Base-by-base conservation (phyloP, 2,113 vertebrate species). In the Uria aalge region DNA sequence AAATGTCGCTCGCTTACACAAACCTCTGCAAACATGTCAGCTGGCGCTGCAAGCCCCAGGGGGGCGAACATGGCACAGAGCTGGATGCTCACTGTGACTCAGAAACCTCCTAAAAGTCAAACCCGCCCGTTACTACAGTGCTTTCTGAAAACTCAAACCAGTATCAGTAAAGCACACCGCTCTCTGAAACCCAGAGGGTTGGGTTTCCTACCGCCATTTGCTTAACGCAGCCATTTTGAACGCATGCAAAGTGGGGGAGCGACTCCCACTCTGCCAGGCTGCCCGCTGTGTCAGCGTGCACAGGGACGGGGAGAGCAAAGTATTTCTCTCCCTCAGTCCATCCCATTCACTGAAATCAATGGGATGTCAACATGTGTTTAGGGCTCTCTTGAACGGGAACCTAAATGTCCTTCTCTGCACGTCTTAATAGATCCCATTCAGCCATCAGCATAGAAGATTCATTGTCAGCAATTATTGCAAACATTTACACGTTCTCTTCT, bases 101-200 rank as follows among this genome's bases (percentile, higher is more conserved):
- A 43, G 62, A 53, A 24, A 29, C 29, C 63, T 40, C 52, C 41
- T 34, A 13, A 6, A 38, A 55, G 47, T 26, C 73, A 22, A 34
- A 2, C 22, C 78, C 3, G 1, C 32, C 3, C 2, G 26, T 18
- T 10, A n/a, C 38, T 69, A 15, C 36, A 17, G 36, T 0, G 23
- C 62, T 41, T 57, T 57, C 71, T 53, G 57, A 62, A 19, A 7
- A 17, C 38, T 62, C 2, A 4, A 7, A 9, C 13, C 2, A 2
- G 53, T 15, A 15, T 4, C 17, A 18, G 27, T 32, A 21, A 16
- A 52, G 87, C 72, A 26, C 47, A 3, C 15, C 2, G 5, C 5
- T 1, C 53, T 55, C 43, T 48, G 57, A 53, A 56, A 22, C 21
- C 81, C 1, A 0, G 7, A 18, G 66, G 52, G 16, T 1, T 71